Evolutionary conservation across 1,140 invertebrate genomes (phyloP).

Genomic region (Cotesia typhae): DNA sequence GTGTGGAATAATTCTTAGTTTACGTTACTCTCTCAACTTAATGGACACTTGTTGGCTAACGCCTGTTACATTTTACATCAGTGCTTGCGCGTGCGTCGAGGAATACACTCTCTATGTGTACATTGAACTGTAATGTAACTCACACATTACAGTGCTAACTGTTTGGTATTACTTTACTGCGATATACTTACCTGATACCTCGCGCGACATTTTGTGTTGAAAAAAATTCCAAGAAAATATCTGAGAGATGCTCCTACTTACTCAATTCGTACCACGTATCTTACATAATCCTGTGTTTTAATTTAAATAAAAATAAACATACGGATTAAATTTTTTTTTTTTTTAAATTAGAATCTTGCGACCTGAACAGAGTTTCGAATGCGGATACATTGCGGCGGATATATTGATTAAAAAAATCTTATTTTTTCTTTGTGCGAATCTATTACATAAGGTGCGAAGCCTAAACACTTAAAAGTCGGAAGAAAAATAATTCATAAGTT

Average conservation of each 20-base stretch:
- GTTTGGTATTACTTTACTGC: background rate
- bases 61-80: conserved; percentile 53
- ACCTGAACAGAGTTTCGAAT: too few species aligned
- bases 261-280: background rate
- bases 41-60: background rate
- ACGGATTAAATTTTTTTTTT: too few species aligned
- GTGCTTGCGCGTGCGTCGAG: conserved; percentile 27
- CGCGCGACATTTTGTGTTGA: conserved; percentile 62
- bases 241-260: background rate
- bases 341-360: too few species aligned
- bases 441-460: too few species aligned
- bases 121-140: background rate
- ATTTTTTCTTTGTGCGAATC: too few species aligned
- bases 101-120: too few species aligned
- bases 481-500: too few species aligned
- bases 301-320: background rate
- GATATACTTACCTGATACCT: conserved; percentile 57
- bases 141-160: background rate
- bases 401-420: too few species aligned
- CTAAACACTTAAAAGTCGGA: too few species aligned
- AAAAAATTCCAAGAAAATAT: conserved; percentile 52
- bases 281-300: background rate
- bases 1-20: conserved; percentile 34
- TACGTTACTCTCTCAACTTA: background rate
- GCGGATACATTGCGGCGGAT: too few species aligned